These are phyloP conservation scores for Epinephelus coioides DNA, from an alignment of 2,797 vertebrate species.

Conservation along the genomic window DNA sequence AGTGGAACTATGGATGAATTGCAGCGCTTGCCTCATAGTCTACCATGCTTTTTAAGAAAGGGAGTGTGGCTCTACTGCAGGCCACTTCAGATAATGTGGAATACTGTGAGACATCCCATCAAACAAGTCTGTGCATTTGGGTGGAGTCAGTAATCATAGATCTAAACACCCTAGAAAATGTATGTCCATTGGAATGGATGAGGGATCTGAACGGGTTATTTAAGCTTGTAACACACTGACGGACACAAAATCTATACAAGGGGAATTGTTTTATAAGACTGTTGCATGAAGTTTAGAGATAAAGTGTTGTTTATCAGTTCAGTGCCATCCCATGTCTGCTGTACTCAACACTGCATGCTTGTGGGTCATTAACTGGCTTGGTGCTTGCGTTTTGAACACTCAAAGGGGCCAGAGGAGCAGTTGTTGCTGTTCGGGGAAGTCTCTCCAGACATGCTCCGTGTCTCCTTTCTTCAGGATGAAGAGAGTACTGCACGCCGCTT, in stretches of 20 bases:
- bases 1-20: no score
- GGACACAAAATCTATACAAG: neutral
- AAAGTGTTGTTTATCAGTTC: neutral
- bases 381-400: conserved; percentile 80
- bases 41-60: no score
- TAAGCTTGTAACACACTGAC: conserved; percentile 12
- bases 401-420: conserved; percentile 87
- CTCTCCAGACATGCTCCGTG: conserved; percentile 88
- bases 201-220: no score
- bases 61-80: no score
- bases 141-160: no score
- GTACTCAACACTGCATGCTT: conserved; percentile 65
- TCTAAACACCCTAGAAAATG: no score
- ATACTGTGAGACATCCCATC: no score
- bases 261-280: neutral
- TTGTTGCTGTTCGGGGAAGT: conserved; percentile 88
- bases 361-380: conserved; percentile 76
- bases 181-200: no score
- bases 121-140: no score
- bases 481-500: conserved; percentile 83
- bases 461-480: conserved; percentile 93
- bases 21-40: no score
- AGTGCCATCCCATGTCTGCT: conserved; percentile 21
- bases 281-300: conserved; percentile 14
- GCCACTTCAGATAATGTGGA: no score